Base-by-base conservation (phyloP, 2,113 vertebrate genomes). In the Dolichotis patagonum region DNA sequence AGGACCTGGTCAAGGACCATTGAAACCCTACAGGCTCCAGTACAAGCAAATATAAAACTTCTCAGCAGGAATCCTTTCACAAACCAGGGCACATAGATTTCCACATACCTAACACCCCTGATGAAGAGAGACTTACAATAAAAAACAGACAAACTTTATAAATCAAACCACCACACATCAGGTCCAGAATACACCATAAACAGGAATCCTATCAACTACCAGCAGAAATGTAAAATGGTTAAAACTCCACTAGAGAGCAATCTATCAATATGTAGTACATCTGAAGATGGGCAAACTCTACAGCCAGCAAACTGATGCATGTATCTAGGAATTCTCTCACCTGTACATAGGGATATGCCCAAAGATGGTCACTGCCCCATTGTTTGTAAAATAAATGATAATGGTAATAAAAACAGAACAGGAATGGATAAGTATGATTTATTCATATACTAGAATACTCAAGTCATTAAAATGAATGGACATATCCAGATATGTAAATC, bases 381-480 rank as follows among this genome's bases (percentile, higher is more conserved):
- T 91, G 63, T 67, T 97, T 78, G 38, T 88, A 91, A 93, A 94
- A 91, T 5, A 96, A 95, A 94, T 87, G 62, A 85, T 90, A 89
- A 78, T 60, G 35, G 71, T 94, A 93, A 91, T 80, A 65, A 49
- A 93, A 35, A 96, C 52, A 91, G 88, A 95, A 80, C 56, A 28
- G 16, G 0, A 90, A 89, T 75, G 58, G 43, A 75, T 90, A 93
- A 86, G 58, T 52, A 14, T 95, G 94, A 96, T 96, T 96, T 97
- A 96, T 88, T 69, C 81, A 82, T 88, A 58, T 69, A 82, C 85
- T 91, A 93, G 75, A 82, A 78, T 91, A 87, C 89, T 95, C 86
- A 94, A 93, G n/a, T 92, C 81, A 93, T 94, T 97, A 92, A 93
- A 89, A 96, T 97, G 87, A 96, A 89, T 95, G 90, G 97, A 90